Conservation (phyloP, 2,113 vertebrate genomes). For the Gila orcuttii region DNA sequence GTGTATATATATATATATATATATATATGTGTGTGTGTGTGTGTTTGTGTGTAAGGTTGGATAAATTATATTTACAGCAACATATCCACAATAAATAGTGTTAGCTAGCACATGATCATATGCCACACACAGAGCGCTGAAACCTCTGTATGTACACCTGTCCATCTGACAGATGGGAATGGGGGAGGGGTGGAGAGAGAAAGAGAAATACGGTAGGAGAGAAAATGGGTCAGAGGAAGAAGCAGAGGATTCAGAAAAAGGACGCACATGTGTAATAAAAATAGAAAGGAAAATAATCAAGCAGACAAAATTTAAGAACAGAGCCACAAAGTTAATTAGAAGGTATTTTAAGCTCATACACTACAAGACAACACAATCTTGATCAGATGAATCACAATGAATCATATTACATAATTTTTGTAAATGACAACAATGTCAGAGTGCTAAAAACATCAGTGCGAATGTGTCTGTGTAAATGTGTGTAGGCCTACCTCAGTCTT, state of each 20-base stretch:
- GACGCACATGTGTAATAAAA: slow-evolving; percentile 36
- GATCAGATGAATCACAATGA: not conserved
- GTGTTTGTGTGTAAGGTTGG: not conserved
- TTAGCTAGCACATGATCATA: not conserved
- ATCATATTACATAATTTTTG: not conserved
- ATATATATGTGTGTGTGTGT: too few species aligned
- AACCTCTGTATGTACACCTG: slow-evolving; percentile 26
- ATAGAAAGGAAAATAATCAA: slow-evolving; percentile 46
- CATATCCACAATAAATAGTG: not conserved
- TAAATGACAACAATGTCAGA: not conserved
- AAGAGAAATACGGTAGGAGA: not conserved
- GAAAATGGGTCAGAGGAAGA: slow-evolving; percentile 27
- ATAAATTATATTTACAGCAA: not conserved
- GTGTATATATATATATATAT: too few species aligned
- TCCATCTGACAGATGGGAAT: slow-evolving; percentile 15
- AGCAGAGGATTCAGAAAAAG: slow-evolving; percentile 12
- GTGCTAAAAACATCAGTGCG: not conserved
- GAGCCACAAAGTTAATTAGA: not conserved
- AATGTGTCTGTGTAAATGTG: slow-evolving; percentile 1
- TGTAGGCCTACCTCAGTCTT: not conserved
- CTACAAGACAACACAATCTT: not conserved
- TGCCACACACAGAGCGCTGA: not conserved
- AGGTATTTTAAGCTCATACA: slow-evolving; percentile 1
- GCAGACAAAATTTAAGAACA: slow-evolving; percentile 17
- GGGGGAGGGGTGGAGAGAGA: slow-evolving; percentile 12